Evolutionary conservation across 2,888 invertebrate genomes (phyloP).

Genomic region (Mythimna albipuncta): DNA sequence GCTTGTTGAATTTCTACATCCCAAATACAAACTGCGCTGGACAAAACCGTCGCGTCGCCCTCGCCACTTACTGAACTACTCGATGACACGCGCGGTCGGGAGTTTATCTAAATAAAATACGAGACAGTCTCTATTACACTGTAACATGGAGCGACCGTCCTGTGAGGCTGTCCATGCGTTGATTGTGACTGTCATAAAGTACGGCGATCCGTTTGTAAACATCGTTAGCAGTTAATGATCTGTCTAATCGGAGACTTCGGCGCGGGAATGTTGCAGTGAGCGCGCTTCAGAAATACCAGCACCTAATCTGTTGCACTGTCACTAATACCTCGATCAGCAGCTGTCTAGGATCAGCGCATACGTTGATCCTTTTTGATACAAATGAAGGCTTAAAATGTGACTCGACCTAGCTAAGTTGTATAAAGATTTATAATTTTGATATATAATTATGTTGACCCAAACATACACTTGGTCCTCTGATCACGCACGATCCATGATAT

Average conservation of each 20-base stretch:
- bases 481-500: neutral
- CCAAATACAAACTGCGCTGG: conserved; percentile 19
- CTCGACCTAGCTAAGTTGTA: too few relatives aligned
- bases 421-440: neutral
- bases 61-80: conserved; percentile 9
- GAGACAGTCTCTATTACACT: conserved; percentile 22
- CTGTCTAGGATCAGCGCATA: conserved; percentile 10
- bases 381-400: neutral
- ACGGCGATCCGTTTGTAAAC: conserved; percentile 56
- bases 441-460: neutral
- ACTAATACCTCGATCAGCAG: conserved; percentile 21
- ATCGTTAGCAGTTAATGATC: conserved; percentile 52
- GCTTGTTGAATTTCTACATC: conserved; percentile 26
- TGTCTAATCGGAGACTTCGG: conserved; percentile 36
- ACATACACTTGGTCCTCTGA: neutral
- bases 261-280: conserved; percentile 43
- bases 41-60: conserved; percentile 6
- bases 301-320: conserved; percentile 18
- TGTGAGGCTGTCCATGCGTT: conserved; percentile 6
- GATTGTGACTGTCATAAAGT: conserved; percentile 34
- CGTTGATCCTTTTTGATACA: neutral
- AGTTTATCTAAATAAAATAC: conserved; percentile 40
- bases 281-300: conserved; percentile 23
- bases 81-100: neutral
- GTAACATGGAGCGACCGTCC: conserved; percentile 32